Conservation (phyloP, 2,113 vertebrate genomes). For the Anhinga anhinga region DNA sequence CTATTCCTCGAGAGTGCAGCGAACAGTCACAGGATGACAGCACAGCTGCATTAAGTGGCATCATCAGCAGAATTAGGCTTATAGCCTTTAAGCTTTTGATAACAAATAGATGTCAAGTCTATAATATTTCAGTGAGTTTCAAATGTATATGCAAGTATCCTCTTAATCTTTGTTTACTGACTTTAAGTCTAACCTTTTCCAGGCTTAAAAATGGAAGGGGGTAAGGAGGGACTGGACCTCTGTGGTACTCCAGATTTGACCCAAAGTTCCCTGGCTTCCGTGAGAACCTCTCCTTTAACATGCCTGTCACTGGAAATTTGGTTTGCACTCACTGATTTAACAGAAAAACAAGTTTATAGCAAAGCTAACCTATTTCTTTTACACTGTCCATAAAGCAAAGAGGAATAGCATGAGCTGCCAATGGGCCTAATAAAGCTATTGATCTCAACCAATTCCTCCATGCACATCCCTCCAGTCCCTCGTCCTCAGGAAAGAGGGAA, state of each 20-base stretch:
- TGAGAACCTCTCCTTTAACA: neutral
- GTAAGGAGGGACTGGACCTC: neutral
- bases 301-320: neutral
- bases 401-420: neutral
- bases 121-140: neutral
- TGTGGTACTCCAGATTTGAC: neutral
- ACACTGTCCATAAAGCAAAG: neutral
- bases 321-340: neutral
- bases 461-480: constrained; percentile 49
- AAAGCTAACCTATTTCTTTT: neutral
- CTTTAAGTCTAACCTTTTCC: neutral
- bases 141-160: neutral
- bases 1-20: neutral
- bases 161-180: neutral
- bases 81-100: neutral
- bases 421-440: neutral
- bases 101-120: neutral
- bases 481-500: constrained; percentile 72
- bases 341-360: neutral
- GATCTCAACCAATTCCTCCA: neutral
- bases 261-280: neutral
- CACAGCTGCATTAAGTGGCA: neutral
- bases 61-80: neutral
- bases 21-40: neutral
- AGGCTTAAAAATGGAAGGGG: neutral